These are phyloP conservation scores for Cosmia pyralina DNA, from an alignment of 2,888 invertebrate genomes.

Conservation along the genomic window DNA sequence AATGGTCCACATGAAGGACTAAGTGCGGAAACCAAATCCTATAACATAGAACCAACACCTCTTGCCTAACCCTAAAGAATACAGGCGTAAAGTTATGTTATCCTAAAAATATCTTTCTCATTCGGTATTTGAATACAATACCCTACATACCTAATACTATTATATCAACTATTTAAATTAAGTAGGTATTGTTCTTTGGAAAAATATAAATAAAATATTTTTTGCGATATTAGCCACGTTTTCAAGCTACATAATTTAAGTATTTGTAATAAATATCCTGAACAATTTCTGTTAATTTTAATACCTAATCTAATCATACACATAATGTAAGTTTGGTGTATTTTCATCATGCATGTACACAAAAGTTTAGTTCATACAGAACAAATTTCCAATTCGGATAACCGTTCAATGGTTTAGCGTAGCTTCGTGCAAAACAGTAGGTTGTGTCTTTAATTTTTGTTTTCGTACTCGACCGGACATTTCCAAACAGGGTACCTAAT, in stretches of 20 bases:
- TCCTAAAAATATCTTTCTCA: background rate
- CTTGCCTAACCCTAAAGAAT: background rate
- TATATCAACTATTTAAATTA: background rate
- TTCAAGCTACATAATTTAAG: background rate
- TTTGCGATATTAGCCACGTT: background rate
- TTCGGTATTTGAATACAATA: background rate
- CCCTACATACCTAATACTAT: background rate
- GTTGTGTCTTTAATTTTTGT: background rate
- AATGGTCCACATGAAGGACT: too few species aligned
- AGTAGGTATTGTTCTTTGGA: background rate
- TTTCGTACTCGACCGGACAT: background rate
- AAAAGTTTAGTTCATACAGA: background rate
- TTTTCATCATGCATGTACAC: too few species aligned
- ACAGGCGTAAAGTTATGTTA: background rate
- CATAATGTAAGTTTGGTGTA: background rate
- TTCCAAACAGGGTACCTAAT: too few species aligned
- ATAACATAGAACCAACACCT: too few species aligned
- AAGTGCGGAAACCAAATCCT: too few species aligned
- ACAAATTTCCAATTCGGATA: too few species aligned
- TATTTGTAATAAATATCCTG: background rate
- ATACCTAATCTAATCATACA: background rate
- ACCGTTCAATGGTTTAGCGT: background rate
- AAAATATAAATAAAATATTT: background rate
- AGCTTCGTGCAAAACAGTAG: background rate
- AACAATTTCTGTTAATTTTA: background rate